Evolutionary conservation across 53 echinoderm and acorn worm genomes (phyloP), one percentile per base, ranked within the genome.

Genomic region (Crossaster papposus): DNA sequence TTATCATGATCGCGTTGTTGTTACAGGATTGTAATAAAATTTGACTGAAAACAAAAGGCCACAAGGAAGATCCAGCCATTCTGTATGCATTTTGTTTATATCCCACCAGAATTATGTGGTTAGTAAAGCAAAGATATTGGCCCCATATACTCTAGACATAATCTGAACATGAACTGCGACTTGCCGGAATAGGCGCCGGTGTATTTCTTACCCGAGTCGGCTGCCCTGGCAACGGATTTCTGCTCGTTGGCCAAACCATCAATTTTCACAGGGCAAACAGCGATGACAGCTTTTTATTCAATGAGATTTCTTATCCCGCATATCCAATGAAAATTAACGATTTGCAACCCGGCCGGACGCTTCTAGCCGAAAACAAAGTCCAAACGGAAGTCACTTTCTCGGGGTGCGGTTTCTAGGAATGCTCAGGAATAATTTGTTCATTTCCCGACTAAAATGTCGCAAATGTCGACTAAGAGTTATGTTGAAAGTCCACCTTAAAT

Each of bases 191-290:
- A 11, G 28, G 28, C 11, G 33, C 15, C 36, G 13, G 3, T 4
- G 75, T 74, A 74, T 74, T 74, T 13, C 35, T 35, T 12, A 20
- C 35, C 13, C 12, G 18, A 35, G 33, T 74, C 36, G 75, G 72
- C 72, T 71, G 72, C 75, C 78, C 7, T 44, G 17, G 50, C 44
- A 78, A 44, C 50, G 44, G 78, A 78, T 78, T 78, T 78, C 78
- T 24, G 51, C 12, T 26, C 78, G 78, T 78, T 78, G 51, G 24
- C n/a, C n/a, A 78, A 78, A 78, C 78, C 78, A 78, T 78, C 78
- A 44, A 78, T 78, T 78, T 78, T 51, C n/a, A 1, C 23, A 44
- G 15, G n/a, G 78, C 78, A 78, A 78, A 78, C 78, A 78, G 7
- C 44, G 8, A n/a, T 78, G 78, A 78, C 78, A 78, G 78, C 14